Base-by-base conservation (phyloP, 1,140 invertebrate species). In the Homarus americanus region DNA sequence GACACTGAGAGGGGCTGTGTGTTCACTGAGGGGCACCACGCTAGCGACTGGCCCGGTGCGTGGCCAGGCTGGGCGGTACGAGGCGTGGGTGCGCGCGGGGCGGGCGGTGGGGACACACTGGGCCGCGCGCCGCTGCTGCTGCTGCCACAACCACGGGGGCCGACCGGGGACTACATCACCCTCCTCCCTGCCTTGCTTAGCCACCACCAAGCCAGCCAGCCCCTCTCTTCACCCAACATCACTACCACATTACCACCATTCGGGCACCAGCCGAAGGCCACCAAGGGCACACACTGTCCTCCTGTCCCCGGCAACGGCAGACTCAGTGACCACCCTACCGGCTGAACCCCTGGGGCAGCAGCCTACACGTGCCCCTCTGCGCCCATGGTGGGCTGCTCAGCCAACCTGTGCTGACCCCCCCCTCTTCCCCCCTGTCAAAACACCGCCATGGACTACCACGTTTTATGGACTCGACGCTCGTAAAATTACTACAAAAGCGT, bases 31-130 rank as follows among this genome's bases (percentile, higher is more conserved):
- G 88, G 88, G 88, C 80, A 90, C 88, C 88, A 90, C 80, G 82
- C 88, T 90, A 83, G 88, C 88, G 88, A 90, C 88, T 90, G 88
- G 80, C 82, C 88, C 80, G 88, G 82, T 83, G 88, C 80, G 88
- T 90, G 80, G 88, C 73, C 69, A 44, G 36, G 80, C 53, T 83
- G 88, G 84, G 80, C 80, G 86, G 75, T 76, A 76, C 53, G 80
- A 83, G 80, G 88, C 53, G 88, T 90, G 88, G 80, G 88, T 84
- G 88, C 88, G 87, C 80, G 88, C 80, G 80, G 72, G 88, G 88
- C 88, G 88, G 88, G 28, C 72, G 88, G 80, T 34, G 34, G 36
- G 66, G 80, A 90, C 80, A 90, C 82, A 90, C 88, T 84, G 72
- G 80, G 80, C 80, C 79, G 79, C 69, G 80, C 44, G 76, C 76